phyloP scores from a whole-genome alignment of 2,888 invertebrate species.

The Chromoteleia sp. region DNA sequence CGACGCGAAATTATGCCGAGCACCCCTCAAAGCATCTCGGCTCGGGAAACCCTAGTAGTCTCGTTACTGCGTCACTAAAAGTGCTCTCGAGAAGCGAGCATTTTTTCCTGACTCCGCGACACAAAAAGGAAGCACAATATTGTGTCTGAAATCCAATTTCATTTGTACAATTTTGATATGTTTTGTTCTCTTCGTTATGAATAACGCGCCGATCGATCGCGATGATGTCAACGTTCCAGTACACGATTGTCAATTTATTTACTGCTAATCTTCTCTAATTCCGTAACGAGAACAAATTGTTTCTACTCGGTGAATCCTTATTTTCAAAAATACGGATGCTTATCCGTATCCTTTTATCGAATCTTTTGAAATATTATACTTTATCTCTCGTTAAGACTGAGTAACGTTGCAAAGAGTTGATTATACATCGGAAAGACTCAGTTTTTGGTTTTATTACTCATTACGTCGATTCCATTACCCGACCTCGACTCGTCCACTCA shows the following conservation, averaged over 20 bases:
- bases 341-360: too few relatives aligned
- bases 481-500: background rate
- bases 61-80: constrained; percentile 72
- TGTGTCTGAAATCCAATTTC: constrained; percentile 68
- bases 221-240: constrained; percentile 23
- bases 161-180: constrained; percentile 66
- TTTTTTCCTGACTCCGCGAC: constrained; percentile 67
- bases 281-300: too few relatives aligned
- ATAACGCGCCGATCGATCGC: constrained; percentile 49
- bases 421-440: too few relatives aligned
- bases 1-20: constrained; percentile 72
- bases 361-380: too few relatives aligned
- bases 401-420: too few relatives aligned
- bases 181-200: constrained; percentile 53
- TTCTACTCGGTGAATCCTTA: too few relatives aligned
- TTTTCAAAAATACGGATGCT: too few relatives aligned
- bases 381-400: too few relatives aligned
- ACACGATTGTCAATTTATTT: background rate
- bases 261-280: background rate
- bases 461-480: too few relatives aligned
- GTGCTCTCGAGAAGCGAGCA: constrained; percentile 70
- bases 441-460: too few relatives aligned
- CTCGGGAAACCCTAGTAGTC: constrained; percentile 70
- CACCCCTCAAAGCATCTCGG: constrained; percentile 71
- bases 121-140: constrained; percentile 69